Evolutionary conservation across 2,113 vertebrate species (phyloP).

Genomic region (Chinchilla lanigera): DNA sequence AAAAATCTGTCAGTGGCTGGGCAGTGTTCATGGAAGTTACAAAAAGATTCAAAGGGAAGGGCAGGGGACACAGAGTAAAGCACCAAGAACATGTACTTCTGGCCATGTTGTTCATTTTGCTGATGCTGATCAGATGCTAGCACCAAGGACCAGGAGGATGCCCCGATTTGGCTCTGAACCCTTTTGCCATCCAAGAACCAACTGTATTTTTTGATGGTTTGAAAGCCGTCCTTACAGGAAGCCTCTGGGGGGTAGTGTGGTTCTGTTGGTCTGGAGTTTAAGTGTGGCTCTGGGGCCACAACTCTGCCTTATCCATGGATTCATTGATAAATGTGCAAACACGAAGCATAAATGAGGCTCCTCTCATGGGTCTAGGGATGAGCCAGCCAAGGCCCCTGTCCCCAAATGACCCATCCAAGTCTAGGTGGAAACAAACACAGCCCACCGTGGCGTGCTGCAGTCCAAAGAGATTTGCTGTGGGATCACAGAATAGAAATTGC

Average conservation of each 20-base stretch:
- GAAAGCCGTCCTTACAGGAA: background rate
- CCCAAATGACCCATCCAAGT: background rate
- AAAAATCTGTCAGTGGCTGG: background rate
- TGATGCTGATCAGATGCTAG: background rate
- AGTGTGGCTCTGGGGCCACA: background rate
- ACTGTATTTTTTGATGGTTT: background rate
- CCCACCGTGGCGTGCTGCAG: accelerated
- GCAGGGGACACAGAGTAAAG: accelerated
- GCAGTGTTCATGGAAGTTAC: accelerated
- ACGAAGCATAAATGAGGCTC: background rate
- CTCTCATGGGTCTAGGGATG: background rate
- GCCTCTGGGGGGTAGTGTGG: background rate
- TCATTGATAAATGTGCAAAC: background rate
- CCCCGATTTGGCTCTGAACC: background rate
- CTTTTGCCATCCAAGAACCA: background rate
- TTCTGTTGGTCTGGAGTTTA: background rate
- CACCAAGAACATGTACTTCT: accelerated
- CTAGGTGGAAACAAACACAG: background rate
- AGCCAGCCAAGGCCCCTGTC: background rate
- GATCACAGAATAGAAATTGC: background rate
- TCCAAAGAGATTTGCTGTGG: background rate
- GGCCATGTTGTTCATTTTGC: too few relatives aligned
- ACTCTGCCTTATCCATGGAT: background rate
- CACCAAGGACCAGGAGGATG: background rate
- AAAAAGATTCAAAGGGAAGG: background rate